Conservation (phyloP, 2,797 vertebrate species). For the Macropus fuliginosus region DNA sequence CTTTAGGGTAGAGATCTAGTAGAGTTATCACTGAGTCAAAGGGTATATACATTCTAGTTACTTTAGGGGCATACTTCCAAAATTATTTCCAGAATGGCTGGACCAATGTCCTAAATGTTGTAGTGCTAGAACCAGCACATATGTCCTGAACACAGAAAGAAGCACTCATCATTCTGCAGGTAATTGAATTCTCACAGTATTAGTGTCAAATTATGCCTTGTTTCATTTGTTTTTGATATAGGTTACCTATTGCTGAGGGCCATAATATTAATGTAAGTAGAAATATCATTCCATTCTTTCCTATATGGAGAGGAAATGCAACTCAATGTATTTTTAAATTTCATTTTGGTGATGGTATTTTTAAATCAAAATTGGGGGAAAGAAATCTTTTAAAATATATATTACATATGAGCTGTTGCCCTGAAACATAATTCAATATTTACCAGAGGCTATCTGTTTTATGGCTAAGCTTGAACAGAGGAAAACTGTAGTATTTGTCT, state of each 20-base stretch:
- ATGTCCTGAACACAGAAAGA: background rate
- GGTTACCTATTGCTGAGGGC: background rate
- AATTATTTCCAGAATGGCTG: background rate
- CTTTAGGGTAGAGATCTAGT: background rate
- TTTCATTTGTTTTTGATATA: background rate
- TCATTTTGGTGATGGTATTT: conserved; percentile 38
- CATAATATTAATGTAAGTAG: background rate
- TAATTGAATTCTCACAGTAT: background rate
- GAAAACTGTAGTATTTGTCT: conserved; percentile 49
- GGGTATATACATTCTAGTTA: background rate
- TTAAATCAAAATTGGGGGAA: conserved; percentile 53
- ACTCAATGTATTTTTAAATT: conserved; percentile 54
- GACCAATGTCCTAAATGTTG: conserved; percentile 7
- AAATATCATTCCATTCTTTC: background rate
- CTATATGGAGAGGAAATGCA: conserved; percentile 10
- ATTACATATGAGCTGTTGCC: conserved; percentile 24
- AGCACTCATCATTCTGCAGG: background rate
- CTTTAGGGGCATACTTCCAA: background rate
- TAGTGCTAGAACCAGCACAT: conserved; percentile 25
- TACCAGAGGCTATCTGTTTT: conserved; percentile 62
- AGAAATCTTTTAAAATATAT: conserved; percentile 30
- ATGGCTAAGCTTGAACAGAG: conserved; percentile 44
- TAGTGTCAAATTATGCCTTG: background rate
- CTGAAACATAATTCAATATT: conserved; percentile 54
- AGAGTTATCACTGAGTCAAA: background rate